A percentile compares a stretch with the other conserved stretches of the same genome.
These are phyloP conservation scores for Sphaerodactylus townsendi DNA, from an alignment of 2,113 vertebrate species.

Conservation along the genomic window DNA sequence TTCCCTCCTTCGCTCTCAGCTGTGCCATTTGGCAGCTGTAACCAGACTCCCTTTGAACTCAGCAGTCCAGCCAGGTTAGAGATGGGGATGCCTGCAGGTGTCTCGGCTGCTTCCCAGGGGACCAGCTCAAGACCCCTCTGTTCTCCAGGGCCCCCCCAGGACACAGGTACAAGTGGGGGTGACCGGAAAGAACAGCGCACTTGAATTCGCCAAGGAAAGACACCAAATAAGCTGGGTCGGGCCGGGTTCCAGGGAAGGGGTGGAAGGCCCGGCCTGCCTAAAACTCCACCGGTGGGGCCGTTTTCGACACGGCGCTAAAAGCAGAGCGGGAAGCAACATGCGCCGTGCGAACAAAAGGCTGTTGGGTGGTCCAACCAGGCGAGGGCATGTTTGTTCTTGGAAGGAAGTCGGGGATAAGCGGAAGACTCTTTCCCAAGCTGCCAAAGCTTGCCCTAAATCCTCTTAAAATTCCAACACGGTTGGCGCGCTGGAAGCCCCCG, in stretches of 20 bases:
- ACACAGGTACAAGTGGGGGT: too few relatives aligned
- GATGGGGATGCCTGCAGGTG: too few relatives aligned
- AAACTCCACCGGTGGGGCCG: background rate
- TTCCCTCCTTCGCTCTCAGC: too few relatives aligned
- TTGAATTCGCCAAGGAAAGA: too few relatives aligned
- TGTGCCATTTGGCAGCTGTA: too few relatives aligned
- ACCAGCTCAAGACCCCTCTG: too few relatives aligned
- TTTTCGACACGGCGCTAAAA: background rate
- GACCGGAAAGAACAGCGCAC: too few relatives aligned
- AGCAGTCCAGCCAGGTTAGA: too few relatives aligned
- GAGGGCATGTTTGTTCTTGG: accelerated
- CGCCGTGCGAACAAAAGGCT: background rate
- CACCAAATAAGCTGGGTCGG: background rate
- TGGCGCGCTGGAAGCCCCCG: background rate
- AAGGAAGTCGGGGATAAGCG: background rate
- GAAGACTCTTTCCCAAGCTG: slow-evolving; percentile 20
- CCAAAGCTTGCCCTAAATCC: slow-evolving; percentile 18
- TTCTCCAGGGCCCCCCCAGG: too few relatives aligned
- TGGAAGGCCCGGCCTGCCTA: too few relatives aligned
- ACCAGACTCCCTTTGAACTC: too few relatives aligned
- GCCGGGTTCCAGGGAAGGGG: background rate
- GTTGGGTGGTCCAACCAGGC: background rate
- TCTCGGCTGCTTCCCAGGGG: too few relatives aligned
- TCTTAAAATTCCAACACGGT: background rate
- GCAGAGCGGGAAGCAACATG: accelerated